Conservation (phyloP, 2,888 invertebrate species). For the Rotaria macrura region DNA sequence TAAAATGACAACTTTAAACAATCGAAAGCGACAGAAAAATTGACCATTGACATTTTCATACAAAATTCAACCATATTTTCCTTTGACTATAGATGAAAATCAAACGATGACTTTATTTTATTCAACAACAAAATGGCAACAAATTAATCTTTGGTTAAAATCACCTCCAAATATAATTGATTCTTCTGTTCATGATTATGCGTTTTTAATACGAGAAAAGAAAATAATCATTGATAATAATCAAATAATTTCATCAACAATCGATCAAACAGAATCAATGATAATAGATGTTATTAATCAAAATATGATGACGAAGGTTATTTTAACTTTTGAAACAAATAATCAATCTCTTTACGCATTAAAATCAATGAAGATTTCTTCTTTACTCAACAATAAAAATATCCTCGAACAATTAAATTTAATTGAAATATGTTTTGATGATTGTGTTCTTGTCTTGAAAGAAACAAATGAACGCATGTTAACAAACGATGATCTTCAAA, state of each 20-base stretch:
- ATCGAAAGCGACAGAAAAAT: no score
- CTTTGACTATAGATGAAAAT: neutral
- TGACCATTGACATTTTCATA: no score
- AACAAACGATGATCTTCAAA: neutral
- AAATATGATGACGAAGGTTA: neutral
- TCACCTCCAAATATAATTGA: neutral
- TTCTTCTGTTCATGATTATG: neutral
- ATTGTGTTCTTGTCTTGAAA: neutral
- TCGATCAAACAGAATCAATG: neutral
- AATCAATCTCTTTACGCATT: neutral
- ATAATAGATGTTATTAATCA: neutral
- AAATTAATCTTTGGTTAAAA: neutral
- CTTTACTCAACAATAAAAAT: neutral
- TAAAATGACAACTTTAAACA: no score
- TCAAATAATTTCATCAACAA: neutral
- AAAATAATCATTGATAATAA: neutral
- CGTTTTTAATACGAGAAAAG: neutral
- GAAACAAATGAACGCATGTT: neutral
- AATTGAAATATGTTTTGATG: neutral
- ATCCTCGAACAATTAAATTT: neutral
- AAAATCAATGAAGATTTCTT: neutral
- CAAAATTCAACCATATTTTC: no score
- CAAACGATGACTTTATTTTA: neutral
- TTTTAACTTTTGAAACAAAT: neutral
- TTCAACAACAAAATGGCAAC: neutral